Percentiles rank a stretch among this genome's conserved stretches.
Evolutionary conservation across 1,140 invertebrate species (phyloP).

Genomic region (Rhizoglyphus robini): DNA sequence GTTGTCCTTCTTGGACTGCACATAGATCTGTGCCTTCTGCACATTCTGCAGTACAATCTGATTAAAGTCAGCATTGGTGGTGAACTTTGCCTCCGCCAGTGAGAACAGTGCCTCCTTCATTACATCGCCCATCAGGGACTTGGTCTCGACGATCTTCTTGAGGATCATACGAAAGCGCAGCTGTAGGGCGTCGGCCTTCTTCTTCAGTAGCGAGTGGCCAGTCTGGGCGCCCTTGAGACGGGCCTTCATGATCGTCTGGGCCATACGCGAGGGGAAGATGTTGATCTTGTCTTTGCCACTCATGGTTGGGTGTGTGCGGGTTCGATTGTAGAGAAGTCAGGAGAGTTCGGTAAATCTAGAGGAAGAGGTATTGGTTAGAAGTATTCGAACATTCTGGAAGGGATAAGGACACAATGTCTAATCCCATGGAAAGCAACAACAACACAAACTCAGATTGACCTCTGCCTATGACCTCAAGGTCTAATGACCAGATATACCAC

Average conservation of each 20-base stretch:
- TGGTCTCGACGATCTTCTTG: conserved; percentile 98
- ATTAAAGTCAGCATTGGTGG: conserved; percentile 87
- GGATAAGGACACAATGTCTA: too few species aligned
- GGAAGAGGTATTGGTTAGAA: too few species aligned
- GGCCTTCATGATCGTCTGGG: conserved; percentile 52
- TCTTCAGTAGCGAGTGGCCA: conserved; percentile 95
- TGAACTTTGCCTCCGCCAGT: conserved; percentile 95
- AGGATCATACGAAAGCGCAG: conserved; percentile 92
- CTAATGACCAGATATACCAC: too few species aligned
- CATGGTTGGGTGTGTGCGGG: too few species aligned
- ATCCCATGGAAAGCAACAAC: too few species aligned
- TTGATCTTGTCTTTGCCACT: conserved; percentile 67
- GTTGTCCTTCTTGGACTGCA: conserved; percentile 89
- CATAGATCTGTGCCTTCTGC: conserved; percentile 95
- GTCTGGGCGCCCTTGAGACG: conserved; percentile 93
- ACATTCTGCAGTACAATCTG: conserved; percentile 98
- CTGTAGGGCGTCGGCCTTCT: conserved; percentile 98
- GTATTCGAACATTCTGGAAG: too few species aligned
- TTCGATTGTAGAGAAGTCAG: too few species aligned
- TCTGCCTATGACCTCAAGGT: too few species aligned
- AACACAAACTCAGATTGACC: too few species aligned
- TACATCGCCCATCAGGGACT: conserved; percentile 97
- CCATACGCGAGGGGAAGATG: conserved; percentile 96
- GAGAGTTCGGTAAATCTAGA: too few species aligned
- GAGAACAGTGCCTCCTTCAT: conserved; percentile 99